Percentiles rank a stretch among this genome's conserved stretches.
phyloP scores from a whole-genome alignment of 1,140 invertebrate species.

The Zaprionus nigranus region DNA sequence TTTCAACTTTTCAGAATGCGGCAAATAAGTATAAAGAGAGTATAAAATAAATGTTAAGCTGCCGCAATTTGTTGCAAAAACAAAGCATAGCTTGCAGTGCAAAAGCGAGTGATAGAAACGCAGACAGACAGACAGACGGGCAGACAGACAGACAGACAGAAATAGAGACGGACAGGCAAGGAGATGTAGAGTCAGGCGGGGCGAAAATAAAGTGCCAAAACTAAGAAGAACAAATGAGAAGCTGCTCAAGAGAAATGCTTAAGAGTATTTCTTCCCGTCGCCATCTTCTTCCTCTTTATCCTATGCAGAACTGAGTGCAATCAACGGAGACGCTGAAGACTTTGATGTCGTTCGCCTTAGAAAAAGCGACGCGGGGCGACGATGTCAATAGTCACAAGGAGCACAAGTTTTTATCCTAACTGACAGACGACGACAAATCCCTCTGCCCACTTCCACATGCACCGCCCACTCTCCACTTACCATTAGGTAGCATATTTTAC shows the following conservation, averaged over 20 bases:
- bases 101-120: slow-evolving; percentile 4
- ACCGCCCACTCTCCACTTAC: not conserved
- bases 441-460: not conserved
- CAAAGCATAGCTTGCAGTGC: slow-evolving; percentile 53
- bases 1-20: slow-evolving; percentile 42
- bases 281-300: not conserved
- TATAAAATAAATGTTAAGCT: slow-evolving; percentile 45
- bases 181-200: slow-evolving; percentile 10
- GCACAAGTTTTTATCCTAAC: slow-evolving; percentile 13
- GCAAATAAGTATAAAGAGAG: slow-evolving; percentile 15
- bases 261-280: slow-evolving; percentile 8
- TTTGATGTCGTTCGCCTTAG: slow-evolving; percentile 27
- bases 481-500: slow-evolving; percentile 7
- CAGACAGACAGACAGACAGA: not conserved
- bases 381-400: slow-evolving; percentile 23
- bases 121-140: not conserved
- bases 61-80: slow-evolving; percentile 68
- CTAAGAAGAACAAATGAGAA: slow-evolving; percentile 16
- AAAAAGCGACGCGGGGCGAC: slow-evolving; percentile 16
- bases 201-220: slow-evolving; percentile 17
- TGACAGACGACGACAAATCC: slow-evolving; percentile 4
- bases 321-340: slow-evolving; percentile 40
- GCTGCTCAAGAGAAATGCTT: slow-evolving; percentile 12
- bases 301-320: slow-evolving; percentile 34
- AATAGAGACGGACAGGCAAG: not conserved